Conservation (phyloP, 53 echinoderm and acorn worm species). For the Echinometra lucunter region DNA sequence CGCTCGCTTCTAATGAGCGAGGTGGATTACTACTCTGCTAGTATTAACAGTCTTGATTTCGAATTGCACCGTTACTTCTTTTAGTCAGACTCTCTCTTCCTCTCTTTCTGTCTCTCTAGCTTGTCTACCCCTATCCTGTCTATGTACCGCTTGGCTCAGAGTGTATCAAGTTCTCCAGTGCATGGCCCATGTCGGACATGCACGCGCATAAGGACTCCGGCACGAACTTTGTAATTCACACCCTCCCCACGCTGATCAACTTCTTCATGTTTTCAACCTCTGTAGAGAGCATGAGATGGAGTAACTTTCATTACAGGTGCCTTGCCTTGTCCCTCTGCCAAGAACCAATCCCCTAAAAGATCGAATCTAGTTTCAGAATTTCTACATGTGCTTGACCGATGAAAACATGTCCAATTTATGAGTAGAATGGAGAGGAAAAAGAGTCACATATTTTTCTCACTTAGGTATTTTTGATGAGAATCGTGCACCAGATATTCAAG, state of each 20-base stretch:
- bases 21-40: constrained; percentile 22
- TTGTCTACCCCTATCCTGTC: not conserved
- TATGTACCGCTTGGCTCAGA: constrained; percentile 2
- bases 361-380: constrained; percentile 33
- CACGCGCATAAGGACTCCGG: constrained; percentile 46
- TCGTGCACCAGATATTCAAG: constrained; percentile 46
- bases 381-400: not conserved
- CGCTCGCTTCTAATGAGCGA: constrained; percentile 48
- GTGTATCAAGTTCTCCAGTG: constrained; percentile 50
- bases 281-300: not conserved
- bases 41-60: constrained; percentile 62
- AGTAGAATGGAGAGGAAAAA: not conserved
- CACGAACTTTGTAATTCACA: constrained; percentile 60
- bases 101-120: not conserved
- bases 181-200: constrained; percentile 24
- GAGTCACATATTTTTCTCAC: constrained; percentile 6
- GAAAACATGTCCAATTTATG: not conserved
- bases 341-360: constrained; percentile 16
- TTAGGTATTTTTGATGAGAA: not conserved
- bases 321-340: not conserved
- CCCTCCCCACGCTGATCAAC: constrained; percentile 11
- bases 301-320: constrained; percentile 33
- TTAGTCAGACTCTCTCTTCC: not conserved
- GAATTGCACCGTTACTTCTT: not conserved
- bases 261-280: constrained; percentile 26